Evolutionary conservation across 2,797 vertebrate species (phyloP).

Genomic region (Bradypus variegatus): DNA sequence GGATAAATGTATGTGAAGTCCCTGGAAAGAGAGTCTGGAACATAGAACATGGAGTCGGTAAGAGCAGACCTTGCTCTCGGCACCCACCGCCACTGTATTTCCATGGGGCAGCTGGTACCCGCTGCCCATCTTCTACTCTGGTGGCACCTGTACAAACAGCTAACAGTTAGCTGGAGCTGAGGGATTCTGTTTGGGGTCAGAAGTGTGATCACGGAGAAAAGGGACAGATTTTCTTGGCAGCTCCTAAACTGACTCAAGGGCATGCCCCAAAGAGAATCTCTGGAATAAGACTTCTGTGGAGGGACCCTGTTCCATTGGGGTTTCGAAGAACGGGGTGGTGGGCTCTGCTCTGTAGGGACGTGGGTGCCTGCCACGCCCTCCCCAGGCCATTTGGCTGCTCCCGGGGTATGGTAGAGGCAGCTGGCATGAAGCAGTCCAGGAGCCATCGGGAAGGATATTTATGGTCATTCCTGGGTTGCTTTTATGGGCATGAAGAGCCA

Average conservation of each 20-base stretch:
- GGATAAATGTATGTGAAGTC: neutral
- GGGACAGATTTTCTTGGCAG: neutral
- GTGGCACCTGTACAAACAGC: neutral
- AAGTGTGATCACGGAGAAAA: neutral
- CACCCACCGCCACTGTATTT: neutral
- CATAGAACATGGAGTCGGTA: rapidly evolving
- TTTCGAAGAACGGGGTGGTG: neutral
- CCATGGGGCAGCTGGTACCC: neutral
- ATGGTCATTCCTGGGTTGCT: neutral
- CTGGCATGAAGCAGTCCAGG: neutral
- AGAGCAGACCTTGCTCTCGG: neutral
- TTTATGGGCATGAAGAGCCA: slow-evolving; percentile 12
- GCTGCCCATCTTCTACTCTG: neutral
- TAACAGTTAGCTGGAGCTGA: neutral
- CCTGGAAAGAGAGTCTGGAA: neutral
- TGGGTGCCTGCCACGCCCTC: neutral
- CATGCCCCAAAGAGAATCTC: neutral
- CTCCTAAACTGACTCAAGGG: neutral
- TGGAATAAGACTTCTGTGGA: neutral
- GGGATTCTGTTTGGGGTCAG: neutral
- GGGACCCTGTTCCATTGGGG: neutral
- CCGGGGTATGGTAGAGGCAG: neutral
- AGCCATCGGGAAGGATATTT: neutral
- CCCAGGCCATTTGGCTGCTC: neutral
- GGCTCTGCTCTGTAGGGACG: neutral